These are phyloP conservation scores for Arrhamphus sclerolepis DNA, from an alignment of 2,797 vertebrate species.

Conservation along the genomic window DNA sequence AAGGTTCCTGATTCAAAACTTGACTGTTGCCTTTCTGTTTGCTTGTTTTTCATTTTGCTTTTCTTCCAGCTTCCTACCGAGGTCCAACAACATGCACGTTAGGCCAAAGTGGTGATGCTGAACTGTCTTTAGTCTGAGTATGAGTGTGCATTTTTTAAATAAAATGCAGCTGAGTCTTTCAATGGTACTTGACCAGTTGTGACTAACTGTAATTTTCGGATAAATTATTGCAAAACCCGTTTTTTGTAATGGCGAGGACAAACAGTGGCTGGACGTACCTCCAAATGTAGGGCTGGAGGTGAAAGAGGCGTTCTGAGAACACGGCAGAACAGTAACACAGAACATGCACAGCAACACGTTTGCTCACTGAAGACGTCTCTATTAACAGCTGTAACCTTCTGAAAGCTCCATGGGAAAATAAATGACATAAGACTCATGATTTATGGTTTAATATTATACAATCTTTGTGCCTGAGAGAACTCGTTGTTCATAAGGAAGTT, in stretches of 20 bases:
- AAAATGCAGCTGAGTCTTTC: too few relatives aligned
- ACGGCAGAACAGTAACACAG: slow-evolving; percentile 31
- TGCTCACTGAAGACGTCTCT: not conserved
- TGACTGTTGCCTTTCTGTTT: too few relatives aligned
- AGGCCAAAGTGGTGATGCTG: too few relatives aligned
- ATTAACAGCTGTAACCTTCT: not conserved
- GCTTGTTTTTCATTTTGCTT: too few relatives aligned
- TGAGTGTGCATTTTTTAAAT: too few relatives aligned
- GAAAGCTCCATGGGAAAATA: slow-evolving; percentile 2
- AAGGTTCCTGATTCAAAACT: too few relatives aligned
- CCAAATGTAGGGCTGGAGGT: slow-evolving; percentile 7
- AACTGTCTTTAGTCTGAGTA: too few relatives aligned
- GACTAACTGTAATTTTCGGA: too few relatives aligned
- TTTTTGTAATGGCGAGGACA: slow-evolving; percentile 9
- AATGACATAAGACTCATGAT: not conserved
- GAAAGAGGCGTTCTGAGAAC: slow-evolving; percentile 5
- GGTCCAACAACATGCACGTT: too few relatives aligned
- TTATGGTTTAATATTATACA: not conserved
- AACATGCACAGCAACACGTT: not conserved
- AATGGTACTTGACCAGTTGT: too few relatives aligned
- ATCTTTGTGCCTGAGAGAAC: slow-evolving; percentile 10
- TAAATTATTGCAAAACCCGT: not conserved
- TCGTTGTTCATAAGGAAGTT: slow-evolving; percentile 7
- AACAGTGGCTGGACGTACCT: slow-evolving; percentile 19
- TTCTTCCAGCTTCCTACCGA: too few relatives aligned